Conservation (phyloP, 2,113 vertebrate genomes). For the Amblyopsis rosae region DNA sequence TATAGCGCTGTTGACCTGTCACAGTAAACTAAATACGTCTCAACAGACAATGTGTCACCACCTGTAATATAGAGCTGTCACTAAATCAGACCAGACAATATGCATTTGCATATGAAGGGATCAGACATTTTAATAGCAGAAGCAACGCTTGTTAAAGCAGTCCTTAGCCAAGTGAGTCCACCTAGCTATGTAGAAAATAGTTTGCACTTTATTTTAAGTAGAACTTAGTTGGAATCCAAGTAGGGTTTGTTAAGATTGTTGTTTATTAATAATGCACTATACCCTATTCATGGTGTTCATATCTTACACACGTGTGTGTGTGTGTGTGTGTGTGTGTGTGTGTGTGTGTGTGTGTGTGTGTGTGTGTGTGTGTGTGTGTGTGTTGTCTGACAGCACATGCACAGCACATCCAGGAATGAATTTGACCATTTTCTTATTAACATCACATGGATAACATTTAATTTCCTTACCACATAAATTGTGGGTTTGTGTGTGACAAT, state of each 20-base stretch:
- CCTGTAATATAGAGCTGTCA: no score
- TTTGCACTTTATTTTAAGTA: conserved; percentile 32
- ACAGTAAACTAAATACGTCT: neutral
- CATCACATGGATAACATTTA: neutral
- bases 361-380: conserved; percentile 8
- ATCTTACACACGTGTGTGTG: neutral
- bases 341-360: conserved; percentile 1
- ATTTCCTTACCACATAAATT: neutral
- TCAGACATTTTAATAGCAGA: neutral
- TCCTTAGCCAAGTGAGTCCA: conserved; percentile 41
- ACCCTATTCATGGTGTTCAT: neutral
- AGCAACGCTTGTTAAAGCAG: conserved; percentile 18
- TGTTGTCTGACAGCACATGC: neutral
- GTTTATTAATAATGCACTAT: conserved; percentile 10
- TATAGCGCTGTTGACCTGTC: neutral
- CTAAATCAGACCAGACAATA: no score
- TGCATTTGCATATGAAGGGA: no score
- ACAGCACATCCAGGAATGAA: no score
- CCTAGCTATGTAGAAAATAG: conserved; percentile 28
- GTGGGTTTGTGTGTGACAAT: neutral
- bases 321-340: neutral
- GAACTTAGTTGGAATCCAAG: conserved; percentile 17
- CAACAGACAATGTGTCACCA: no score
- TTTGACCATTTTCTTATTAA: neutral
- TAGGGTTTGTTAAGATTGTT: neutral